phyloP scores from a whole-genome alignment of 2,888 invertebrate species.

The Drosophila incognita region DNA sequence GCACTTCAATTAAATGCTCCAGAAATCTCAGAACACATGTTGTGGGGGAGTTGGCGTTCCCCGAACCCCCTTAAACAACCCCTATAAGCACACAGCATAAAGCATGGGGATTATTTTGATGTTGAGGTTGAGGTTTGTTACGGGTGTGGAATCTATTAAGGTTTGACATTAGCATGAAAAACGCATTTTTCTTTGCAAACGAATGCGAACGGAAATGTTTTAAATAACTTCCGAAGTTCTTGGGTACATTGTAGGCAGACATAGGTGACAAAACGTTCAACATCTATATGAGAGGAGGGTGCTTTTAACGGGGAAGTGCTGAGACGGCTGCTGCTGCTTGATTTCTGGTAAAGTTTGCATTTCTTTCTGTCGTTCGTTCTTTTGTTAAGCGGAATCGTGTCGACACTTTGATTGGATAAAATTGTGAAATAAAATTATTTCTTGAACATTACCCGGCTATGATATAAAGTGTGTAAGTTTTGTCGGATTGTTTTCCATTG shows the following conservation, averaged over 20 bases:
- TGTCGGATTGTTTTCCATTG: conserved; percentile 15
- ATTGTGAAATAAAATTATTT: conserved; percentile 68
- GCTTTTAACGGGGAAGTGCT: neutral
- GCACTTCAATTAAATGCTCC: conserved; percentile 69
- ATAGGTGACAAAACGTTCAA: conserved; percentile 60
- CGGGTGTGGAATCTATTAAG: conserved; percentile 68
- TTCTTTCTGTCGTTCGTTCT: conserved; percentile 26
- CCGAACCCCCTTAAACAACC: neutral
- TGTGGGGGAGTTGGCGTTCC: conserved; percentile 12
- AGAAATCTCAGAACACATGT: conserved; percentile 71
- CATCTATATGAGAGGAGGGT: neutral
- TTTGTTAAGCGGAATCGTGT: conserved; percentile 49
- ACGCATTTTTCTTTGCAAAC: conserved; percentile 74
- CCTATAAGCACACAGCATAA: conserved; percentile 5
- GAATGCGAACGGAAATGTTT: conserved; percentile 58
- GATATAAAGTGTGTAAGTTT: conserved; percentile 44
- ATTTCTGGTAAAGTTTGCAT: conserved; percentile 33
- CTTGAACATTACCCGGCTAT: conserved; percentile 44
- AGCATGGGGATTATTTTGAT: conserved; percentile 9
- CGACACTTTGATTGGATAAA: conserved; percentile 73
- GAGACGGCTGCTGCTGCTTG: neutral
- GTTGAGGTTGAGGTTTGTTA: neutral
- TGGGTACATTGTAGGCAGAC: conserved; percentile 16
- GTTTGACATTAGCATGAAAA: conserved; percentile 80
- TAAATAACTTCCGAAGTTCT: conserved; percentile 65